Evolutionary conservation across 2,113 vertebrate species (phyloP), one percentile per base, ranked within the genome.

Genomic region (Numenius arquata): DNA sequence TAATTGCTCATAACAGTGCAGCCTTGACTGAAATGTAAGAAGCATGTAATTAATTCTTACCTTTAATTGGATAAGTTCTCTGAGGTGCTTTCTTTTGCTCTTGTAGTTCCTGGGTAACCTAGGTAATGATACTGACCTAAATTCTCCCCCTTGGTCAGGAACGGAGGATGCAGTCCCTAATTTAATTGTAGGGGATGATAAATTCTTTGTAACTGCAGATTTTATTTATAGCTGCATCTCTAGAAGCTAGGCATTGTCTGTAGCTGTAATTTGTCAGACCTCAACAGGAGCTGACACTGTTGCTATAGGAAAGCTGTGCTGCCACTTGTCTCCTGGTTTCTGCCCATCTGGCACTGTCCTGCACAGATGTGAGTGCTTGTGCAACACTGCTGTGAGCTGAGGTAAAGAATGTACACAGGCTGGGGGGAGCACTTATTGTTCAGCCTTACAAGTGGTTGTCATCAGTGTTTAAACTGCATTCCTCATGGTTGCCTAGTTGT

Each of bases 1-100:
- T 87, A 96, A 86, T 72, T 93, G 68, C 50, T 92, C 7, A 2
- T 91, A 95, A 85, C 21, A 25, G 66, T 87, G 15, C 74, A 89
- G 53, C 85, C 66, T 79, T 53, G 77, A 65, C 68, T 66, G 48
- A 70, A 94, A 40, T 4, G 3, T 75, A 65, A 89, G 73, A 15
- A 56, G 62, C 48, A 5, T 91, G 55, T 89, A 89, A 91, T 94
- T 95, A 96, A 76, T 93, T 93, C 43, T 93, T 93, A 41, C 48
- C 62, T 82, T 82, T 94, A 95, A 88, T 85, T 91, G 62, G 34
- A 6, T 91, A 53, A 82, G 40, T 83, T 79, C 25, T 95, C 48
- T 78, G 30, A 78, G 71, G 61, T 2, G 5, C 52, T 75, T 85
- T 59, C 34, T 41, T 85, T 48, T 68, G 47, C 61, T 89, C 20